A percentile compares a stretch with the other conserved stretches of the same genome.
Evolutionary conservation across 1,140 invertebrate genomes (phyloP).

Genomic region (Anagrus nilaparvatae): DNA sequence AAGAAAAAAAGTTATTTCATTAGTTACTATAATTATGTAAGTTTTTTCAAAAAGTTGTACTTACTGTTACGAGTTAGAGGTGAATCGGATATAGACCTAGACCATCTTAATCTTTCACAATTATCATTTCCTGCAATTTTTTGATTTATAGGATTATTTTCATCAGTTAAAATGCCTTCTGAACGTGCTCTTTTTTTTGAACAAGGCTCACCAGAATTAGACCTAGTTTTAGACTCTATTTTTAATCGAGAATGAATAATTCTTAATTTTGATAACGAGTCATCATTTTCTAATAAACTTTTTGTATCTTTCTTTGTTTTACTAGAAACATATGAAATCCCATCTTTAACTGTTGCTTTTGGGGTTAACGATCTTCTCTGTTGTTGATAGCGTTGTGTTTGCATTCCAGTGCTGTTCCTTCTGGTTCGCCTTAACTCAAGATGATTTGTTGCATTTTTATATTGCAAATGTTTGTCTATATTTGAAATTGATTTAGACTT

Average conservation of each 20-base stretch:
- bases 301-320: slow-evolving; percentile 3
- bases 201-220: slow-evolving; percentile 19
- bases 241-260: neutral
- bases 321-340: neutral
- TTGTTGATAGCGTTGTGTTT: slow-evolving; percentile 3
- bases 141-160: slow-evolving; percentile 36
- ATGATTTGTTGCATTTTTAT: slow-evolving; percentile 2
- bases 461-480: neutral
- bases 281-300: neutral
- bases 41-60: neutral
- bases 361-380: slow-evolving; percentile 7
- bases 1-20: neutral
- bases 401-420: slow-evolving; percentile 12
- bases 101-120: slow-evolving; percentile 29
- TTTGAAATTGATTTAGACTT: neutral
- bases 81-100: slow-evolving; percentile 15
- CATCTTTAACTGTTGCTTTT: neutral
- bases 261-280: neutral
- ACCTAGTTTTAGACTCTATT: neutral
- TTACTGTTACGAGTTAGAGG: slow-evolving; percentile 17
- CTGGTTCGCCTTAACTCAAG: slow-evolving; percentile 3
- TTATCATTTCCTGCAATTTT: slow-evolving; percentile 17
- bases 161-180: slow-evolving; percentile 32
- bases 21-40: neutral
- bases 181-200: slow-evolving; percentile 33